Conservation (phyloP, 2,888 invertebrate species). For the Dascillus cervinus region DNA sequence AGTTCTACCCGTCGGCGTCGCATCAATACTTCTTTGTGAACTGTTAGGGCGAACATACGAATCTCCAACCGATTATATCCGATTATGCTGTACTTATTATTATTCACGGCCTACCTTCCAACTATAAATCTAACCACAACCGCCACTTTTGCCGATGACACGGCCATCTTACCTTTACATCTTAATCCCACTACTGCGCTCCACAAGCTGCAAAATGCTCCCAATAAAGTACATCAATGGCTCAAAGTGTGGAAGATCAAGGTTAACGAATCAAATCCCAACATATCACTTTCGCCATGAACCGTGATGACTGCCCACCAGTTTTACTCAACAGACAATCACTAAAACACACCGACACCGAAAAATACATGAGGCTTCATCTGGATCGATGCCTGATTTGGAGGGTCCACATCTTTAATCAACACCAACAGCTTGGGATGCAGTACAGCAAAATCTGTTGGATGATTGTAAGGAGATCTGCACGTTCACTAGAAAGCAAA, state of each 20-base stretch:
- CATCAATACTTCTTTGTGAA: too few relatives aligned
- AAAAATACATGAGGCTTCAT: conserved; percentile 8
- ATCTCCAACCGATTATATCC: too few relatives aligned
- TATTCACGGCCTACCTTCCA: too few relatives aligned
- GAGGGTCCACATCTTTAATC: conserved; percentile 16
- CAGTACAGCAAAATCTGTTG: conserved; percentile 11
- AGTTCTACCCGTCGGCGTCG: too few relatives aligned
- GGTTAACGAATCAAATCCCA: conserved; percentile 20
- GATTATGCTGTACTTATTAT: too few relatives aligned
- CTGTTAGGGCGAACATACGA: too few relatives aligned
- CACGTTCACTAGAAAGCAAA: conserved; percentile 8
- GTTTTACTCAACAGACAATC: conserved; percentile 8
- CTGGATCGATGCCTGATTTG: conserved; percentile 13
- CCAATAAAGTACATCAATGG: conserved; percentile 16
- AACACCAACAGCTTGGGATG: conserved; percentile 15
- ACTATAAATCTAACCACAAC: too few relatives aligned
- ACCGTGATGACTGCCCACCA: conserved; percentile 11
- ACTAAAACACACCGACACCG: conserved; percentile 11
- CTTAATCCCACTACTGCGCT: conserved; percentile 5
- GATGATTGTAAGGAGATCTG: conserved; percentile 11
- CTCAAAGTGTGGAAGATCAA: conserved; percentile 20
- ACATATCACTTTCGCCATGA: conserved; percentile 21
- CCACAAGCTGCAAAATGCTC: conserved; percentile 10
- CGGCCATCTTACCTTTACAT: conserved; percentile 10
- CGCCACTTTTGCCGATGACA: conserved; percentile 19